Conservation (phyloP, 2,888 invertebrate genomes). For the Epistrophe eligans region DNA sequence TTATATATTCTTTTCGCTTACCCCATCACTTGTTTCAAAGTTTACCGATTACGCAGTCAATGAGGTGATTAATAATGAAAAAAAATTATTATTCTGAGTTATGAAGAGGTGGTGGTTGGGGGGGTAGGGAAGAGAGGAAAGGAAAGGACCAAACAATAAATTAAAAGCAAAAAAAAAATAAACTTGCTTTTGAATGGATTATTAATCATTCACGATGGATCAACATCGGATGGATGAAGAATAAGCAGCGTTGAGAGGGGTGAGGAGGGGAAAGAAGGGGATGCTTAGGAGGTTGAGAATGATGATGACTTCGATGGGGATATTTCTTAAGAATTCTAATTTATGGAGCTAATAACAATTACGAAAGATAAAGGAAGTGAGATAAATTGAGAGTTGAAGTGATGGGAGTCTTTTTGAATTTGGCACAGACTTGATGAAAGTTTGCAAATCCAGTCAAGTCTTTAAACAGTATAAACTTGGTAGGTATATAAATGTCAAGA, state of each 20-base stretch:
- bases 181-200: slow-evolving; percentile 69
- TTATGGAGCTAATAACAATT: slow-evolving; percentile 76
- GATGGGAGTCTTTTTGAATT: not conserved
- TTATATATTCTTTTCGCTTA: slow-evolving; percentile 43
- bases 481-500: slow-evolving; percentile 5
- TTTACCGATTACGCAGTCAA: slow-evolving; percentile 76
- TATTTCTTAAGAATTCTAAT: slow-evolving; percentile 71
- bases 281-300: slow-evolving; percentile 10
- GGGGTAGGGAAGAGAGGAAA: not conserved
- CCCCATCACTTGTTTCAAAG: slow-evolving; percentile 68
- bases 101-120: not conserved
- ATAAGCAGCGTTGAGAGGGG: not conserved
- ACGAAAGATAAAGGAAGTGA: slow-evolving; percentile 66
- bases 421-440: not conserved
- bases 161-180: slow-evolving; percentile 43
- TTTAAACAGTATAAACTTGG: not conserved
- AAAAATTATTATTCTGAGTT: slow-evolving; percentile 11
- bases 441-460: not conserved
- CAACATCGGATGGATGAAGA: slow-evolving; percentile 33
- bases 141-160: slow-evolving; percentile 21
- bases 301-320: slow-evolving; percentile 70
- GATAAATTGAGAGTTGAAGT: slow-evolving; percentile 51
- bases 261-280: not conserved
- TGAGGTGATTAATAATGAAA: slow-evolving; percentile 75
- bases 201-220: slow-evolving; percentile 75